These are phyloP conservation scores for Festucalex cinctus DNA, from an alignment of 2,113 vertebrate species.

Conservation along the genomic window DNA sequence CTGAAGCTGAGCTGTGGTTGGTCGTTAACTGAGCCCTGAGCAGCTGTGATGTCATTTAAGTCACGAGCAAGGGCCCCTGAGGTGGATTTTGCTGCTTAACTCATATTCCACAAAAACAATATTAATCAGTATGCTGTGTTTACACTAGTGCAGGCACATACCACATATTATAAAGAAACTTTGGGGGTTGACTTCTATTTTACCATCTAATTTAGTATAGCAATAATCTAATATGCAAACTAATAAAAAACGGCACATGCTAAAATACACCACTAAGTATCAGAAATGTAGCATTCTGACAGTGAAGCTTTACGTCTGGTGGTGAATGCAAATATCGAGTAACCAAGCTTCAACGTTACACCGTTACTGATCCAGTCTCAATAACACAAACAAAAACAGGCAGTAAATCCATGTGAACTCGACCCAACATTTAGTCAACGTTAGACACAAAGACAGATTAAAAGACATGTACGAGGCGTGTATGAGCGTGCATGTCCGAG, in stretches of 20 bases:
- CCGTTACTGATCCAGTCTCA: conserved; percentile 53
- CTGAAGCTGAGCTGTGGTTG: no score
- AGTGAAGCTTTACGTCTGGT: neutral
- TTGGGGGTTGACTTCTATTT: no score
- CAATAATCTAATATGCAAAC: neutral
- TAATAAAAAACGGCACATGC: neutral
- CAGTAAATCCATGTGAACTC: conserved; percentile 37
- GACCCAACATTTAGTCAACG: conserved; percentile 50
- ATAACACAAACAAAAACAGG: conserved; percentile 26
- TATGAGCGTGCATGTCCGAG: conserved; percentile 50
- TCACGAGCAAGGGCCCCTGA: no score
- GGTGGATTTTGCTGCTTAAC: no score
- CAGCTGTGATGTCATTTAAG: no score
- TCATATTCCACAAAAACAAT: no score
- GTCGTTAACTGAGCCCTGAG: no score
- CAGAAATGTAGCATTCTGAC: neutral
- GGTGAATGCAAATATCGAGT: neutral
- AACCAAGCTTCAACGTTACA: conserved; percentile 19
- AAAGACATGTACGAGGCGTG: conserved; percentile 43
- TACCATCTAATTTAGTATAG: neutral
- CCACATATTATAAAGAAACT: no score
- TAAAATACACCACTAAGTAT: neutral
- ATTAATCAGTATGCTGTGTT: no score
- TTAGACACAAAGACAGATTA: conserved; percentile 54
- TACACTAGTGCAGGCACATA: no score